Conservation (phyloP, 2,888 invertebrate genomes). For the Iselma pallidipennis region DNA sequence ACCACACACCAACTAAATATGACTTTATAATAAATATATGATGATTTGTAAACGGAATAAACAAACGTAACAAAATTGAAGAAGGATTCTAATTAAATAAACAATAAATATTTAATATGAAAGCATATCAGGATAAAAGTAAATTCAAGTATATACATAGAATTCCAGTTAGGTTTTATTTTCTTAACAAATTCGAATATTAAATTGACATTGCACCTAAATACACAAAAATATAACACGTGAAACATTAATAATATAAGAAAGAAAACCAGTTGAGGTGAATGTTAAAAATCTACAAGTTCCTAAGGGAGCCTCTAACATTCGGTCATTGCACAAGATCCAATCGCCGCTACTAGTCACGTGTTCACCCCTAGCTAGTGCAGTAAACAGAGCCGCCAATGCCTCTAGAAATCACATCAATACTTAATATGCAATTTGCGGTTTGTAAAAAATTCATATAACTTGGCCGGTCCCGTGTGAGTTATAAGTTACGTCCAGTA, state of each 20-base stretch:
- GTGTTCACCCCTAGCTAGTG: slow-evolving; percentile 27
- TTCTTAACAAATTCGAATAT: slow-evolving; percentile 24
- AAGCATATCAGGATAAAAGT: slow-evolving; percentile 1
- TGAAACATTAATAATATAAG: slow-evolving; percentile 50
- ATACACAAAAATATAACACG: slow-evolving; percentile 50
- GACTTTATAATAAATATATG: not conserved
- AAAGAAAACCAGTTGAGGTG: slow-evolving; percentile 45
- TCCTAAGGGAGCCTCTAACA: slow-evolving; percentile 44
- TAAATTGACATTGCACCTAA: slow-evolving; percentile 42
- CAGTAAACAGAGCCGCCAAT: slow-evolving; percentile 35
- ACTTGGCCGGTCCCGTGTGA: slow-evolving; percentile 36
- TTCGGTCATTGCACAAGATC: slow-evolving; percentile 40
- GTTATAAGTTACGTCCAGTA: slow-evolving; percentile 33
- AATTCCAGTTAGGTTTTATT: not conserved
- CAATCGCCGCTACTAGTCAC: slow-evolving; percentile 30
- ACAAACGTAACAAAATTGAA: not conserved
- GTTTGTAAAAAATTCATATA: slow-evolving; percentile 47
- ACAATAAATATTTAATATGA: slow-evolving; percentile 3
- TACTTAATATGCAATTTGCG: slow-evolving; percentile 52
- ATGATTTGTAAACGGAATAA: not conserved
- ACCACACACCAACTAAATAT: too few species aligned
- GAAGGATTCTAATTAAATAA: not conserved
- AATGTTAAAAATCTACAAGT: slow-evolving; percentile 49
- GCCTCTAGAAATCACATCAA: slow-evolving; percentile 49
- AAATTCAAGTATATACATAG: not conserved